phyloP scores from a whole-genome alignment of 2,797 vertebrate genomes.

The Pseudomugil tenellus region DNA sequence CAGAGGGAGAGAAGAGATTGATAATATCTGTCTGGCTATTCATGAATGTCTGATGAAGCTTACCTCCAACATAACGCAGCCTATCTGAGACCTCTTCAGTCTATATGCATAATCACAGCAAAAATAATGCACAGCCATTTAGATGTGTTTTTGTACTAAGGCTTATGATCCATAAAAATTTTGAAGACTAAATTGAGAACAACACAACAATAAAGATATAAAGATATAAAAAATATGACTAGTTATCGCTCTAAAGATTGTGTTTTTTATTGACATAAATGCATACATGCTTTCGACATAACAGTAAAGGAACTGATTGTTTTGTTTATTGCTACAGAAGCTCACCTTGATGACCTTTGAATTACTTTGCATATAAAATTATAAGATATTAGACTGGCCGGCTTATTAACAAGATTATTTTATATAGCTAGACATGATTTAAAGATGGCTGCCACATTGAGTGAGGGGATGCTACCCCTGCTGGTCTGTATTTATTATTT shows the following conservation, averaged over 20 bases:
- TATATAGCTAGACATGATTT: constrained; percentile 76
- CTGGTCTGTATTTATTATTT: constrained; percentile 79
- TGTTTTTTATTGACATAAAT: constrained; percentile 25
- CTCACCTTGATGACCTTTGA: constrained; percentile 53
- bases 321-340: constrained; percentile 60
- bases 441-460: constrained; percentile 76
- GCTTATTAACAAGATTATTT: constrained; percentile 79
- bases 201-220: constrained; percentile 3
- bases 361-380: constrained; percentile 74
- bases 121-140: constrained; percentile 17
- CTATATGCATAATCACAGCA: constrained; percentile 33
- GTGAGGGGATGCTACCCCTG: constrained; percentile 74
- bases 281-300: constrained; percentile 38
- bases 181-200: constrained; percentile 7
- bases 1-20: constrained; percentile 79
- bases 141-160: constrained; percentile 20
- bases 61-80: constrained; percentile 44
- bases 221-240: background rate
- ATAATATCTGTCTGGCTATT: constrained; percentile 83
- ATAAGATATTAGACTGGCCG: constrained; percentile 61
- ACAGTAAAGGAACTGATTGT: constrained; percentile 28
- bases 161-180: constrained; percentile 10
- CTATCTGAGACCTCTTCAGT: constrained; percentile 51
- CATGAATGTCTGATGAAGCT: constrained; percentile 85
- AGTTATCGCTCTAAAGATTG: constrained; percentile 12